Evolutionary conservation across 2,797 vertebrate genomes (phyloP), one percentile per base, ranked within the genome.

Genomic region (Zenarchopterus dispar): DNA sequence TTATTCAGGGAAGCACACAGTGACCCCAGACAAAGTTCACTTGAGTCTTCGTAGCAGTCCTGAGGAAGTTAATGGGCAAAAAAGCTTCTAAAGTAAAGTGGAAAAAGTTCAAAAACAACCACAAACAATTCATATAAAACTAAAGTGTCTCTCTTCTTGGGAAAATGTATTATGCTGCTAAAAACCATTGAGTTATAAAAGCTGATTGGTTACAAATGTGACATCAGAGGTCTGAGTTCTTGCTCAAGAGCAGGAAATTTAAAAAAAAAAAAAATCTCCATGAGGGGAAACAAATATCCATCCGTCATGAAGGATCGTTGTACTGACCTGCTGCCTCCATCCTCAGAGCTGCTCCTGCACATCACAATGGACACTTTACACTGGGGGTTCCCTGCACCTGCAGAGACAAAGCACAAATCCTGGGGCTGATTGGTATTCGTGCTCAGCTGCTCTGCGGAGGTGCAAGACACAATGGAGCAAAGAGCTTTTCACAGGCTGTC

Each of bases 381-480:
- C 1, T 62, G 33, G 21, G 85, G 73, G 60, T 94, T 94, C 7
- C 96, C 96, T 75, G 96, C 96, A 84, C 97, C 96, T 99, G 88
- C 39, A 81, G 78, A 39, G 67, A 46, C 16, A 42, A 60, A 21
- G 28, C 6, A 78, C 2, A 65, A 19, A 66, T 1, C 6, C 13
- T 4, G 41, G 4, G 21, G 43, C 26, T 70, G 2, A 74, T 56
- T 19, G 54, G 7, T n/a, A 50, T 46, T 62, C 41, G 8, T 45
- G n/a, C 43, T 52, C 21, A 15, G 8, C 23, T 36, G 23, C 42
- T 1, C 18, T 53, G 22, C 33, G n/a, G 3, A 17, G 24, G 28
- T 3, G 1, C 5, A 48, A 44, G 9, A 36, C 48, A 48, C 43
- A 69, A 63, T 1, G 2, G 8, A 46, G 41, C 11, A 23, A 9